These are phyloP conservation scores for Dendronephthya gigantea DNA, from an alignment of 64 coral and sea anemone genomes.

Conservation along the genomic window DNA sequence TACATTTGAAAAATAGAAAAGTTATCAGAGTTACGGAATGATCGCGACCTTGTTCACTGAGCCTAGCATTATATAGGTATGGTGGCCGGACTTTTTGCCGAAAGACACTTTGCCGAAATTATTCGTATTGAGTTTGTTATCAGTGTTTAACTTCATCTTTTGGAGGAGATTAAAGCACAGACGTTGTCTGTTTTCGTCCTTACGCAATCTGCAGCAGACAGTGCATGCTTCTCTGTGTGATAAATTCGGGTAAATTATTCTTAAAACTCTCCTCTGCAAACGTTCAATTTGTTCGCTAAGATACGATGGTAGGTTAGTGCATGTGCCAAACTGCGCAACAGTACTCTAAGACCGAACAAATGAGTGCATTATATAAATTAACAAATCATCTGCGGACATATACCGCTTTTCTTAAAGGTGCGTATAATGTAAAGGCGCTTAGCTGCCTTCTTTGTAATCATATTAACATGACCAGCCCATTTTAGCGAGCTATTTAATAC, in stretches of 20 bases:
- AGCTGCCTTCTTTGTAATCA: neutral
- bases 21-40: too few relatives aligned
- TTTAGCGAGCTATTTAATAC: neutral
- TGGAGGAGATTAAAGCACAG: too few relatives aligned
- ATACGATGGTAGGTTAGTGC: conserved; percentile 9
- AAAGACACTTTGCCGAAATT: too few relatives aligned
- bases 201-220: too few relatives aligned
- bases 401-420: neutral
- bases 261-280: neutral
- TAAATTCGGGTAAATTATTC: neutral
- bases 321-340: conserved; percentile 14
- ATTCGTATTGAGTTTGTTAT: too few relatives aligned
- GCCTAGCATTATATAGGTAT: too few relatives aligned
- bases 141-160: too few relatives aligned
- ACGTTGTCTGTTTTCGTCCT: too few relatives aligned
- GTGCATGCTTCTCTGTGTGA: conserved; percentile 15
- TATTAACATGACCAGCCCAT: neutral
- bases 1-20: too few relatives aligned
- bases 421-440: neutral
- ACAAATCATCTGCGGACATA: neutral
- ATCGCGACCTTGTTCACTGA: too few relatives aligned
- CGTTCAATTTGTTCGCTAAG: neutral
- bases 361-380: neutral
- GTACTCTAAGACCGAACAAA: conserved; percentile 9
- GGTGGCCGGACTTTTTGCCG: too few relatives aligned